phyloP scores from a whole-genome alignment of 2,888 invertebrate species.

The Eupithecia tripunctaria region DNA sequence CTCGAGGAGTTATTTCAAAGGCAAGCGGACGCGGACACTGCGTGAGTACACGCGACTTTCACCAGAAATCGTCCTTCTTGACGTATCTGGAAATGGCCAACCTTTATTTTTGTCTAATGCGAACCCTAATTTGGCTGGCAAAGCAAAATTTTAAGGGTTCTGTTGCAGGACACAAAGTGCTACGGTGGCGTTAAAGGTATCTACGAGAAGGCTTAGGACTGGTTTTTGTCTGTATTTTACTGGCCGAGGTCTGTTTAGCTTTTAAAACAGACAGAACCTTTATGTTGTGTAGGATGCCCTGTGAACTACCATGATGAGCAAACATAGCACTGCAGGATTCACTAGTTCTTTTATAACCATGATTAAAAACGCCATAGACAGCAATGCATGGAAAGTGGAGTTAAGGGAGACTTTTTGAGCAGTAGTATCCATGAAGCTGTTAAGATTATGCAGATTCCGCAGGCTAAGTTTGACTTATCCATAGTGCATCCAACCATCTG shows the following conservation, averaged over 20 bases:
- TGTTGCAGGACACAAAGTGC: too few relatives aligned
- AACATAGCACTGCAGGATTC: too few relatives aligned
- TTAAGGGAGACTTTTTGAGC: neutral
- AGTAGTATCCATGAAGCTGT: neutral
- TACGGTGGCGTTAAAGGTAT: too few relatives aligned
- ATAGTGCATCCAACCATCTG: neutral
- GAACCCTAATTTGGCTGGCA: neutral
- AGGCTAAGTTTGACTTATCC: neutral
- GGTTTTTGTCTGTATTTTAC: too few relatives aligned
- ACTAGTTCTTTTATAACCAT: too few relatives aligned
- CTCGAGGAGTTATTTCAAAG: conserved; percentile 96
- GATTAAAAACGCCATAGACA: too few relatives aligned
- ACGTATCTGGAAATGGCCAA: neutral
- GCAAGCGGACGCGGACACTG: conserved; percentile 87
- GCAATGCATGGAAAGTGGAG: neutral
- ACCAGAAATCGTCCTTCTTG: neutral
- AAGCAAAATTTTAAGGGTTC: neutral
- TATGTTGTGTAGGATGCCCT: too few relatives aligned
- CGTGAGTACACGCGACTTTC: conserved; percentile 46
- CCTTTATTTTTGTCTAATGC: neutral
- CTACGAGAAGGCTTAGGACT: too few relatives aligned
- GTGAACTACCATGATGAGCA: too few relatives aligned
- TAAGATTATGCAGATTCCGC: neutral
- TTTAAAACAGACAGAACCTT: too few relatives aligned
- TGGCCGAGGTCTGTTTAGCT: too few relatives aligned